These are phyloP conservation scores for Papilio glaucus DNA, from an alignment of 1,140 invertebrate genomes.

Conservation along the genomic window DNA sequence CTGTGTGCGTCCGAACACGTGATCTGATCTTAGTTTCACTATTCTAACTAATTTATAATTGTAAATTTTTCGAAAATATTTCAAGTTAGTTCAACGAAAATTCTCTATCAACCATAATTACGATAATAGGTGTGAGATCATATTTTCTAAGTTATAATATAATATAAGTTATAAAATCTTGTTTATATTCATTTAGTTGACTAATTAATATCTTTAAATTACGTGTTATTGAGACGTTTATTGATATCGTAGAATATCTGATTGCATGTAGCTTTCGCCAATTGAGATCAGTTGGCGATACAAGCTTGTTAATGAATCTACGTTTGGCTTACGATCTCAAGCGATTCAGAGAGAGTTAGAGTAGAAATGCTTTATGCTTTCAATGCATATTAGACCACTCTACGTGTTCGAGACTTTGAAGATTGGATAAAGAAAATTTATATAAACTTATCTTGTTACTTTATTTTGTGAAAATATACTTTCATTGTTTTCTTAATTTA, in stretches of 20 bases:
- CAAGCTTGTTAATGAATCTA: background rate
- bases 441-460: too few relatives aligned
- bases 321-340: background rate
- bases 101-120: background rate
- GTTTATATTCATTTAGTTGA: too few relatives aligned
- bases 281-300: background rate
- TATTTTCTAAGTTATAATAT: too few relatives aligned
- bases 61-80: too few relatives aligned
- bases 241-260: background rate
- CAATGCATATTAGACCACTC: too few relatives aligned
- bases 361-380: too few relatives aligned
- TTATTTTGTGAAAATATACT: too few relatives aligned
- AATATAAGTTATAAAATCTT: too few relatives aligned
- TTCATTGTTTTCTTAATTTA: too few relatives aligned
- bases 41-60: background rate
- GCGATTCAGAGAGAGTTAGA: background rate
- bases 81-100: background rate
- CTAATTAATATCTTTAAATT: background rate
- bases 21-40: background rate
- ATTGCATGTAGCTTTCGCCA: background rate
- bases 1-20: background rate
- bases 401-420: too few relatives aligned
- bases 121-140: too few relatives aligned
- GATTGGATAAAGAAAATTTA: background rate
- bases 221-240: too few relatives aligned